These are phyloP conservation scores for Cephus sareptanus DNA, from an alignment of 2,888 invertebrate genomes.

Conservation along the genomic window DNA sequence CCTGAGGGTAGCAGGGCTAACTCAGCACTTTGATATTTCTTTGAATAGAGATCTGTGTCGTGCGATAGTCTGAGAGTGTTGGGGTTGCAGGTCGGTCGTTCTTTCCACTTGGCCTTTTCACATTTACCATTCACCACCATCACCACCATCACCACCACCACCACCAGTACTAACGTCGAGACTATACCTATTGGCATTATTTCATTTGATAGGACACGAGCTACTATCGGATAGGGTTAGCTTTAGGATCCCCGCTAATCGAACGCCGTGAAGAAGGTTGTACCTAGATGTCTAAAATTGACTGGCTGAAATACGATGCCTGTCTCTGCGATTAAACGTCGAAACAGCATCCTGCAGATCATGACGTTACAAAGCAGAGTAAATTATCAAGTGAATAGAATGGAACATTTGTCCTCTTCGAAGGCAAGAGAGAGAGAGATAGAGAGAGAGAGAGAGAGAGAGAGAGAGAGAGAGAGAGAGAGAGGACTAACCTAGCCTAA, in stretches of 20 bases:
- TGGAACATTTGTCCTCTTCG: neutral
- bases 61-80: constrained; percentile 47
- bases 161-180: neutral
- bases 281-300: neutral
- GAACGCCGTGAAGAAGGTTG: neutral
- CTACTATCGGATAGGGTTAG: neutral
- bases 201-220: neutral
- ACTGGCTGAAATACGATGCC: constrained; percentile 27
- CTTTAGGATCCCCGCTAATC: neutral
- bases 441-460: too few species aligned
- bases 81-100: constrained; percentile 9
- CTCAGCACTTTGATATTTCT: constrained; percentile 58
- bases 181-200: neutral
- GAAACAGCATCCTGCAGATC: neutral
- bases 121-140: neutral
- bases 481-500: constrained; percentile 6
- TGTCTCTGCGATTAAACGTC: neutral
- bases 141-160: neutral
- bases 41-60: constrained; percentile 61
- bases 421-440: neutral
- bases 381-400: constrained; percentile 7
- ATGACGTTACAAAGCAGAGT: neutral
- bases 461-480: too few species aligned
- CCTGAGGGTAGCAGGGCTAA: constrained; percentile 39
- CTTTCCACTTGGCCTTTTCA: neutral